Conservation (phyloP, 2,888 invertebrate genomes). For the Linnaemya tessellans region DNA sequence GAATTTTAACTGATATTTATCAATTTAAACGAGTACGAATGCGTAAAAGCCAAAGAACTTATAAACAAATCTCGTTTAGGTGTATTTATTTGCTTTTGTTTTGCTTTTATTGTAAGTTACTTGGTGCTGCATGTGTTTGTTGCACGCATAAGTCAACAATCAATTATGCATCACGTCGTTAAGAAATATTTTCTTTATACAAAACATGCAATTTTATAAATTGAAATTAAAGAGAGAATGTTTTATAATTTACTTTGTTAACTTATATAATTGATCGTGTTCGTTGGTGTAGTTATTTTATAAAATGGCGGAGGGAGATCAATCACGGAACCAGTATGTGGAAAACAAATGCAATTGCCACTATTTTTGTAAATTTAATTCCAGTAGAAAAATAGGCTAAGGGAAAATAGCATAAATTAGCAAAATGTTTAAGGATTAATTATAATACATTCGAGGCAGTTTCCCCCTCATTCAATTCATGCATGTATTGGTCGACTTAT, state of each 20-base stretch:
- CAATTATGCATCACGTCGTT: constrained; percentile 34
- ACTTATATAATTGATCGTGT: neutral
- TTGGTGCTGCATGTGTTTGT: constrained; percentile 19
- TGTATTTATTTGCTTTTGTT: neutral
- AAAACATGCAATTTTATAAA: constrained; percentile 23
- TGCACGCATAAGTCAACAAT: constrained; percentile 52
- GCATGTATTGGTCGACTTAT: no score
- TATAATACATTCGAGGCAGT: no score
- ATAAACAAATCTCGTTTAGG: neutral
- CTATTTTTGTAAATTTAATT: no score
- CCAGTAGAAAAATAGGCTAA: no score
- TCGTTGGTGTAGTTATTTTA: neutral
- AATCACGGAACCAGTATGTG: no score
- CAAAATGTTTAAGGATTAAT: no score
- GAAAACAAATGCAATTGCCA: no score
- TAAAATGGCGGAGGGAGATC: neutral
- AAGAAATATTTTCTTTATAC: constrained; percentile 9
- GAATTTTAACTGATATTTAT: constrained; percentile 55
- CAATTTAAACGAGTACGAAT: constrained; percentile 17
- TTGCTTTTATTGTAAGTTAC: neutral
- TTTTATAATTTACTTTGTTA: neutral
- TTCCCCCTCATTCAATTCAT: no score
- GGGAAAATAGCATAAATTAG: no score
- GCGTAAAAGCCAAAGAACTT: neutral
- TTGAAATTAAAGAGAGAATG: neutral